Percentiles rank a stretch among this genome's conserved stretches.
phyloP scores from a whole-genome alignment of 2,888 invertebrate genomes.

The Sarcophaga caerulescens region DNA sequence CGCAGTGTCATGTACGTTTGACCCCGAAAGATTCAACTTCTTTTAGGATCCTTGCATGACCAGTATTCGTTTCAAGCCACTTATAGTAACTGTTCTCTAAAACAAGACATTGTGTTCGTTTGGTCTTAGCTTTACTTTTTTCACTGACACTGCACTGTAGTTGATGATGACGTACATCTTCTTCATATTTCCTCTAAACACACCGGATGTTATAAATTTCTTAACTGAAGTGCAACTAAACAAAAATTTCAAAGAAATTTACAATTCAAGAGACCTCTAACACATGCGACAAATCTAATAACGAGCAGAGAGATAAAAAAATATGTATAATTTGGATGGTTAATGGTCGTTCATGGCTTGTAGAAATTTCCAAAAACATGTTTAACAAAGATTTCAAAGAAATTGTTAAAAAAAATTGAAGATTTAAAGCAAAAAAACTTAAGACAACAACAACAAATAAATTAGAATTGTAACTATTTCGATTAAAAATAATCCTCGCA shows the following conservation, averaged over 20 bases:
- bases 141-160: too few species aligned
- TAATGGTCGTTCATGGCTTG: slow-evolving; percentile 14
- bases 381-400: slow-evolving; percentile 54
- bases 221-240: slow-evolving; percentile 21
- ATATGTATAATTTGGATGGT: slow-evolving; percentile 3
- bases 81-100: too few species aligned
- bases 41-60: too few species aligned
- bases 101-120: too few species aligned
- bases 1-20: too few species aligned
- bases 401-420: slow-evolving; percentile 32
- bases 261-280: not conserved
- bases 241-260: slow-evolving; percentile 33
- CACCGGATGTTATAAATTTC: slow-evolving; percentile 65
- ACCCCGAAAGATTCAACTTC: too few species aligned
- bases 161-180: slow-evolving; percentile 25
- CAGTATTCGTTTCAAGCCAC: too few species aligned
- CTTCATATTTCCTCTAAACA: slow-evolving; percentile 56
- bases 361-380: slow-evolving; percentile 47
- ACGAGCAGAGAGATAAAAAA: slow-evolving; percentile 29
- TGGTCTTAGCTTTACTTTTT: too few species aligned
- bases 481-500: slow-evolving; percentile 29
- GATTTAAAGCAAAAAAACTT: not conserved
- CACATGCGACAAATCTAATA: slow-evolving; percentile 62
- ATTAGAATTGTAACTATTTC: slow-evolving; percentile 63
- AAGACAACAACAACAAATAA: not conserved